Evolutionary conservation across 2,888 invertebrate genomes (phyloP), one percentile per base, ranked within the genome.

Genomic region (Hypselothyrea guttata): DNA sequence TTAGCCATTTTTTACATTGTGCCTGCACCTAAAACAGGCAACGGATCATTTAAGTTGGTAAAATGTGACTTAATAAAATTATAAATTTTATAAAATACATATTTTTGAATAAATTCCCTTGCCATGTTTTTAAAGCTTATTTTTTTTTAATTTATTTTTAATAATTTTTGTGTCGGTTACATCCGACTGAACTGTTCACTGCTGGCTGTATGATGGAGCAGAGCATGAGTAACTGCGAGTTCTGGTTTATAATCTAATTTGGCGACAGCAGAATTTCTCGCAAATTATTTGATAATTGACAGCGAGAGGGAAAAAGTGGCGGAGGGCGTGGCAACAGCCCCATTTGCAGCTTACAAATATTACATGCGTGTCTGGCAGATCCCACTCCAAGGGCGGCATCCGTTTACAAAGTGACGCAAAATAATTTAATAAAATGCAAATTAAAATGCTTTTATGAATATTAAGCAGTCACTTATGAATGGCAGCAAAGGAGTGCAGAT

Each of bases 361-460:
- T 51, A 35, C 40, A 66, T 59, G 33, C 57, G 53, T 28, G 41
- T 38, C 31, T 7, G 2, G 4, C n/a, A 27, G n/a, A 7, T 15
- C 34, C 31, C 27, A 9, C 22, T 37, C 7, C 1, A 7, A 16
- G 8, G 15, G 15, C 7, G 0, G 11, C 12, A 2, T 15, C 8
- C n/a, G 7, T 4, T 5, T 8, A 12, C 9, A 5, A n/a, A n/a
- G 51, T 47, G 51, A 28, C 56, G 56, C 34, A 58, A 61, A 64
- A 59, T 84, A 79, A 86, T 86, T 79, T 63, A 84, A 87, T 87
- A 86, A 86, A 84, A 75, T 79, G 71, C 65, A 82, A 86, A 82
- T 86, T 84, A 76, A 86, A 86, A 84, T 75, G 81, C 84, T 87
- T 84, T 84, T 75, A 87, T 76, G 74, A 73, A 84, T 76, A 79